Percentiles rank a stretch among this genome's conserved stretches.
phyloP scores from a whole-genome alignment of 2,113 vertebrate species.

The Albula glossodonta region DNA sequence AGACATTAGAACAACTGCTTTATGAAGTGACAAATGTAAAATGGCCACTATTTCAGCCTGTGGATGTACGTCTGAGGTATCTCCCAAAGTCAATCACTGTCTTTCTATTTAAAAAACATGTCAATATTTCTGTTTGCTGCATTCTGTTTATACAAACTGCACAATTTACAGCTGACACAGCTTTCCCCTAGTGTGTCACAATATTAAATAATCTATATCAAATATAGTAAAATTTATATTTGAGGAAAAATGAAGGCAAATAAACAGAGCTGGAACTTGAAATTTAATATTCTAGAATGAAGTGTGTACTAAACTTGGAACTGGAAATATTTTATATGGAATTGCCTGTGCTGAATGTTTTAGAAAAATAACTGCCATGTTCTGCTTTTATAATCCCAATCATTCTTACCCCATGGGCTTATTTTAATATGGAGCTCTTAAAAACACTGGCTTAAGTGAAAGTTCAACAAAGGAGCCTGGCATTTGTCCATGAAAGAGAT shows the following conservation, averaged over 20 bases:
- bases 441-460: constrained; percentile 17
- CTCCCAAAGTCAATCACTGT: background rate
- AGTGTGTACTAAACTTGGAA: background rate
- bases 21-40: background rate
- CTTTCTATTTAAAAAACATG: background rate
- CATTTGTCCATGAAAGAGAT: background rate
- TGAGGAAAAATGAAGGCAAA: too few species aligned
- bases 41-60: background rate
- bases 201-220: background rate
- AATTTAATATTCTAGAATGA: too few species aligned
- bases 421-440: constrained; percentile 15
- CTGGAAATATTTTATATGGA: background rate
- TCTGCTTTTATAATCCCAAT: background rate
- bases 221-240: too few species aligned
- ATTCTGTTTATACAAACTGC: background rate
- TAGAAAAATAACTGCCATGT: too few species aligned
- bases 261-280: too few species aligned
- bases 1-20: background rate
- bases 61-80: background rate
- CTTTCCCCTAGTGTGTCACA: background rate
- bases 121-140: background rate
- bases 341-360: background rate
- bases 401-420: constrained; percentile 13
- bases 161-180: background rate
- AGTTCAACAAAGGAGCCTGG: constrained; percentile 11